Evolutionary conservation across 1,140 invertebrate species (phyloP).

Genomic region (Zaprionus africanus): DNA sequence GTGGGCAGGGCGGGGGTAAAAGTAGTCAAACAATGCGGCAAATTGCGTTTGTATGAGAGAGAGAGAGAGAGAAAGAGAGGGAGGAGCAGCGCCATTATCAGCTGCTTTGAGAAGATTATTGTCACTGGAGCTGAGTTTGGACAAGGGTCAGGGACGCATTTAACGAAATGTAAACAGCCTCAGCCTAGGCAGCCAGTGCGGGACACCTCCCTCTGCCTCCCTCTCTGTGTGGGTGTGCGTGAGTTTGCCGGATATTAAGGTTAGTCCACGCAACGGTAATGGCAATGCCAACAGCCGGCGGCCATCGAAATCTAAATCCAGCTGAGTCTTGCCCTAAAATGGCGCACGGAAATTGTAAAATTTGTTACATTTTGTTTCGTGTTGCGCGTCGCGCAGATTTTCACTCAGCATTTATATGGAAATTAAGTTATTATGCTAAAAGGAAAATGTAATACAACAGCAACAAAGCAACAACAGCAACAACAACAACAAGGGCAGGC

Average conservation of each 20-base stretch:
- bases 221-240: slow-evolving; percentile 5
- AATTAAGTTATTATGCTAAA: slow-evolving; percentile 46
- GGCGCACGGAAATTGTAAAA: slow-evolving; percentile 75
- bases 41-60: neutral
- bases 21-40: slow-evolving; percentile 27
- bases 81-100: slow-evolving; percentile 66
- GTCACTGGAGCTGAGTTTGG: slow-evolving; percentile 23
- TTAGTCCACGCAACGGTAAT: slow-evolving; percentile 74
- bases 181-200: slow-evolving; percentile 27
- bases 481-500: too few species aligned
- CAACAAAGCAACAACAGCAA: slow-evolving; percentile 11
- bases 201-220: slow-evolving; percentile 33
- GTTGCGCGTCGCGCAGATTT: slow-evolving; percentile 43
- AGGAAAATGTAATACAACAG: slow-evolving; percentile 13
- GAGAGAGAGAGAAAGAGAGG: neutral
- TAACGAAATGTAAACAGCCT: slow-evolving; percentile 73
- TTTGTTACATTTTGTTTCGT: slow-evolving; percentile 68
- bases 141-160: slow-evolving; percentile 65
- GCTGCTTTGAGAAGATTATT: slow-evolving; percentile 71
- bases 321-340: slow-evolving; percentile 43
- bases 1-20: neutral
- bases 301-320: slow-evolving; percentile 48
- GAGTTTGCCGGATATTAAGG: slow-evolving; percentile 68
- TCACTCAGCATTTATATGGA: slow-evolving; percentile 44
- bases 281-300: slow-evolving; percentile 72